Evolutionary conservation across 2,113 vertebrate genomes (phyloP).

Genomic region (Bagarius yarrelli): DNA sequence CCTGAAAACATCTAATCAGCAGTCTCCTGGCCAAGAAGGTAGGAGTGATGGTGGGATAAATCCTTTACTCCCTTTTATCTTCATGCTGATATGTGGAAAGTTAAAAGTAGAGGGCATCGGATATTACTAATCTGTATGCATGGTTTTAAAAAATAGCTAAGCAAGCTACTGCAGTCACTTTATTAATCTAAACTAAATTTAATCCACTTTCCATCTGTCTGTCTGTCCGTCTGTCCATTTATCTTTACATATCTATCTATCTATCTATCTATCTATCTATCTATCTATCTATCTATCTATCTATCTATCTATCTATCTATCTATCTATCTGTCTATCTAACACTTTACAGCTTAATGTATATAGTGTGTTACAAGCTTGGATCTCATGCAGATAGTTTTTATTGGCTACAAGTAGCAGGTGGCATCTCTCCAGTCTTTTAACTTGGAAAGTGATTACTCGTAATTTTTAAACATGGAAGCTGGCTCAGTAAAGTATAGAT

Average conservation of each 20-base stretch:
- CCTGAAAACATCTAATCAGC: conserved; percentile 29
- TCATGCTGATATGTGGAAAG: background rate
- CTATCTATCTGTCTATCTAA: too few species aligned
- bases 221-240: conserved; percentile 35
- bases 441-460: conserved; percentile 27
- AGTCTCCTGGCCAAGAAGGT: conserved; percentile 13
- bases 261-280: too few species aligned
- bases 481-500: conserved; percentile 44
- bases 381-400: too few species aligned
- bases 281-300: too few species aligned
- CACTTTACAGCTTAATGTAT: too few species aligned
- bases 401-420: conserved; percentile 37
- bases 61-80: background rate
- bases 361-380: too few species aligned
- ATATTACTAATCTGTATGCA: background rate
- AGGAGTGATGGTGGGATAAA: conserved; percentile 20
- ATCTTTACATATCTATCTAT: too few species aligned
- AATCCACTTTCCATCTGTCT: too few species aligned
- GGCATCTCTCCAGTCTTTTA: conserved; percentile 31
- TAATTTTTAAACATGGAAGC: conserved; percentile 31
- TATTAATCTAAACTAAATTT: conserved; percentile 7
- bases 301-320: too few species aligned
- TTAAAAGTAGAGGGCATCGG: background rate
- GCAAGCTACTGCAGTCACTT: background rate
- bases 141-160: background rate